Conservation (phyloP, 2,888 invertebrate genomes). For the Dorcus hopei region DNA sequence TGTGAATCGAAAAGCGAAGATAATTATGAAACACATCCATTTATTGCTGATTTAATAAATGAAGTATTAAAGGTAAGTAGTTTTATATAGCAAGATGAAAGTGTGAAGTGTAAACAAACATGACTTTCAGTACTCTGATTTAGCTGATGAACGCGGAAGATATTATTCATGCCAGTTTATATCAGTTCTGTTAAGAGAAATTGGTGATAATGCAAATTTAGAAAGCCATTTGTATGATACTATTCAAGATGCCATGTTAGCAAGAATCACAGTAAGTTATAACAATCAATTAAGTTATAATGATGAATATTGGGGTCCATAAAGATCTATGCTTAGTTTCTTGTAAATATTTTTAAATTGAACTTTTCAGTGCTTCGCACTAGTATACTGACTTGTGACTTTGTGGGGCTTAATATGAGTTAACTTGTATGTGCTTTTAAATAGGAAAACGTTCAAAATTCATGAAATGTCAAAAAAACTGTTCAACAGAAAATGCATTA, state of each 20-base stretch:
- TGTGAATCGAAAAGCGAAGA: neutral
- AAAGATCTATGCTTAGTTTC: too few species aligned
- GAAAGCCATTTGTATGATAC: conserved; percentile 74
- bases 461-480: too few species aligned
- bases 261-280: conserved; percentile 54
- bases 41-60: conserved; percentile 2
- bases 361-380: too few species aligned
- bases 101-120: neutral
- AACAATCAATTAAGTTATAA: neutral
- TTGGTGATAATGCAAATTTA: conserved; percentile 63
- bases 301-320: too few species aligned
- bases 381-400: too few species aligned
- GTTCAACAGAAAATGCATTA: too few species aligned
- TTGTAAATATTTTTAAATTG: too few species aligned
- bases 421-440: too few species aligned
- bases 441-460: too few species aligned
- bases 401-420: too few species aligned
- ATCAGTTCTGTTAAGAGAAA: conserved; percentile 68
- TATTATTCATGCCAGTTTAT: conserved; percentile 76
- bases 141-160: conserved; percentile 57
- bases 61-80: conserved; percentile 4
- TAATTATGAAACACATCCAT: conserved; percentile 8
- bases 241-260: conserved; percentile 67
- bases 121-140: conserved; percentile 47
- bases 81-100: neutral